Evolutionary conservation across 2,113 vertebrate genomes (phyloP), one percentile per base, ranked within the genome.

Genomic region (Mungos mungo): DNA sequence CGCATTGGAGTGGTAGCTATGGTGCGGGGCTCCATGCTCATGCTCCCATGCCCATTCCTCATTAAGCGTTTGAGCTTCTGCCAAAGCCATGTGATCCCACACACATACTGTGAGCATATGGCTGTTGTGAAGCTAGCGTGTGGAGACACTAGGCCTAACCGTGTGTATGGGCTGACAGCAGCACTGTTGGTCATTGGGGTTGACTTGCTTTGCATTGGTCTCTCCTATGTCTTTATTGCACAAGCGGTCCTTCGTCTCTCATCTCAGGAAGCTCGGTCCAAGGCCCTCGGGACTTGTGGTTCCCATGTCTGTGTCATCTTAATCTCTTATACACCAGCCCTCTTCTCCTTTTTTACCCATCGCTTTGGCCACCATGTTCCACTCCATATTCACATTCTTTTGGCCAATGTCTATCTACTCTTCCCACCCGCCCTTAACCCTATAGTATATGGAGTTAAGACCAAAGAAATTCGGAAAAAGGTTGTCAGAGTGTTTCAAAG

Each of bases 91-190:
- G 92, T 97, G 29, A 98, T 98, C 54, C 96, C 96, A 0, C 98
- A 98, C 33, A 98, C 98, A 0, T 98, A 98, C 35, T 98, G 98
- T 47, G 98, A 98, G 45, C 98, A 98, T 81, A 98, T 98, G 96
- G 98, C 98, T 0, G 94, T 98, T 68, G 98, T 98, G 65, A 98
- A 97, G 87, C 68, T 98, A 50, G 98, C 98, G 35, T 98, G 98
- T 84, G 97, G 97, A 52, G 97, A 98, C 74, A 98, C 97, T 25
- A 96, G 91, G 38, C 79, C 98, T 18, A 98, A 98, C 31, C 81
- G 69, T 9, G 83, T 96, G 16, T 98, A 98, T 2, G 98, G 98
- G 66, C 65, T 98, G 86, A 93, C 94, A 0, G 96, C 92, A 0
- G 98, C 98, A 1, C 63, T 98, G 12, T 2, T 97, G 18, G 98